phyloP scores from a whole-genome alignment of 2,113 vertebrate genomes.

The Myrmophylax atrothorax region DNA sequence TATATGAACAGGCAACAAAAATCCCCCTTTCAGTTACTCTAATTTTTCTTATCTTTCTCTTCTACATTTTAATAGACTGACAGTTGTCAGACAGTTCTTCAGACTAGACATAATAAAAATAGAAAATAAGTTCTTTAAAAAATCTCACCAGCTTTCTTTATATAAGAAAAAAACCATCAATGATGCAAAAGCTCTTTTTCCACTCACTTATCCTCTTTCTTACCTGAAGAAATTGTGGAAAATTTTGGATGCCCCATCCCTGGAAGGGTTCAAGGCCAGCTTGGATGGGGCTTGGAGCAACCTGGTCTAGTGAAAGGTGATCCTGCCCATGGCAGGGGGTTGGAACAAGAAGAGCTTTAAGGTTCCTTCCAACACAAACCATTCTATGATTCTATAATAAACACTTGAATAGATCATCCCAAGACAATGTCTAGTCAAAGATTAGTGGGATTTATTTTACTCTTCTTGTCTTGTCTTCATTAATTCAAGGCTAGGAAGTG shows the following conservation, averaged over 20 bases:
- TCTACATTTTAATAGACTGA: neutral
- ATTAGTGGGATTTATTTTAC: neutral
- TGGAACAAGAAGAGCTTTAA: neutral
- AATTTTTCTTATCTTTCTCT: neutral
- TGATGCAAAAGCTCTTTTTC: neutral
- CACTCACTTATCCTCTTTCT: neutral
- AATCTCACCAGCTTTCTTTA: fast-evolving
- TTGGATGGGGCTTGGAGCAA: fast-evolving
- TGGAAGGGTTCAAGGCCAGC: neutral
- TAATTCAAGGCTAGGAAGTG: neutral
- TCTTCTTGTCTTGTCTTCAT: neutral
- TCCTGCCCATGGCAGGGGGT: neutral
- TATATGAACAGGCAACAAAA: neutral
- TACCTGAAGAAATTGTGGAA: neutral
- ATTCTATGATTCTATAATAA: neutral
- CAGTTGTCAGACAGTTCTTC: neutral
- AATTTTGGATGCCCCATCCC: neutral
- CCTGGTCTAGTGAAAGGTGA: neutral
- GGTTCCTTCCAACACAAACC: neutral
- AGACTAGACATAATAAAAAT: neutral
- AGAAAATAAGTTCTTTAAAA: neutral
- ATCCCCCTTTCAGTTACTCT: neutral
- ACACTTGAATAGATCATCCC: neutral
- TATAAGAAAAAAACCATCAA: neutral
- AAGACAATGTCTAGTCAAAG: neutral